phyloP scores from a whole-genome alignment of 2,888 invertebrate species.

The Archaeoteleia sp. region DNA sequence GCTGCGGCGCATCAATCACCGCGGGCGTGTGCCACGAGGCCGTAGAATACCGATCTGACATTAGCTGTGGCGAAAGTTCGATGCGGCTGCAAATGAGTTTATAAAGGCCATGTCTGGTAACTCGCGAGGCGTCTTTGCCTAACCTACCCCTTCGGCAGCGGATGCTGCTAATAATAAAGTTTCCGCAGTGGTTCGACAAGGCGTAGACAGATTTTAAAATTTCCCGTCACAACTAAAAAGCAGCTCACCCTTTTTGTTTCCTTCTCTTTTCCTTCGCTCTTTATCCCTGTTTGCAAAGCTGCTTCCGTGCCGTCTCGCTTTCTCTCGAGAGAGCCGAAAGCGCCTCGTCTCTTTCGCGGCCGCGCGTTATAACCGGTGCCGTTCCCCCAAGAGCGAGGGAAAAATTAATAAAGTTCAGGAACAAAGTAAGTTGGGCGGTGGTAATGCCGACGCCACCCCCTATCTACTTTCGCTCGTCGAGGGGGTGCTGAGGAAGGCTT shows the following conservation, averaged over 20 bases:
- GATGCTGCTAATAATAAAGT: slow-evolving; percentile 74
- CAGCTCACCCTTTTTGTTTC: slow-evolving; percentile 54
- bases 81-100: slow-evolving; percentile 74
- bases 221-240: slow-evolving; percentile 73
- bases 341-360: slow-evolving; percentile 43
- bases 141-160: slow-evolving; percentile 25
- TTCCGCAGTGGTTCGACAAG: slow-evolving; percentile 74
- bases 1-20: slow-evolving; percentile 44
- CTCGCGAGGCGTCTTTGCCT: slow-evolving; percentile 21
- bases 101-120: slow-evolving; percentile 71
- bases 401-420: slow-evolving; percentile 76
- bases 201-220: slow-evolving; percentile 75
- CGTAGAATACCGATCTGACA: slow-evolving; percentile 40
- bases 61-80: slow-evolving; percentile 45
- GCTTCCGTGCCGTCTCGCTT: slow-evolving; percentile 48
- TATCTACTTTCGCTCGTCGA: slow-evolving; percentile 37
- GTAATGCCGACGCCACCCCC: slow-evolving; percentile 66
- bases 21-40: slow-evolving; percentile 9
- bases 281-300: slow-evolving; percentile 35
- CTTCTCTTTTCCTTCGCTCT: slow-evolving; percentile 41
- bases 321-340: slow-evolving; percentile 39
- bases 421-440: slow-evolving; percentile 74
- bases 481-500: slow-evolving; percentile 53
- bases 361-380: slow-evolving; percentile 55
- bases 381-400: slow-evolving; percentile 73